Evolutionary conservation across 2,888 invertebrate genomes (phyloP), one percentile per base, ranked within the genome.

Genomic region (Thymelicus sylvestris): DNA sequence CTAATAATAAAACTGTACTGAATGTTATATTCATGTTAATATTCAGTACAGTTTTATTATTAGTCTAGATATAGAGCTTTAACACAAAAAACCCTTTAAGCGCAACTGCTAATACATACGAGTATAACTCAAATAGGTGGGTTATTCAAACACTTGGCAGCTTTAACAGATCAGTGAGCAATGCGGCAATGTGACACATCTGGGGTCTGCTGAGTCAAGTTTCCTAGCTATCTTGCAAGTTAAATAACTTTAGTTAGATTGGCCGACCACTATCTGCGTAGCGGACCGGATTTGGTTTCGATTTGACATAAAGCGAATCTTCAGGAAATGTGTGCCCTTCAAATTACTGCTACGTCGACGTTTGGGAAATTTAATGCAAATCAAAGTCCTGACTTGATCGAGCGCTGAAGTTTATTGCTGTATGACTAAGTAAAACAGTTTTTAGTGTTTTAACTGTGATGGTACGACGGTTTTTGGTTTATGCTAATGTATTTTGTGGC

Each of bases 151-250:
- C 55, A 55, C 50, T 15, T 47, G 62, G 44, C 62, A 62, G 24
- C 62, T 24, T 48, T 48, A 63, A n/a, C 19, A 31, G n/a, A 24
- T 48, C 48, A 47, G 31, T 41, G 60, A 60, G 60, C 59, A 60
- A 60, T 59, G 62, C 63, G 47, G 44, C 19, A 61, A 48, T 63
- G 62, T 63, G 63, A 63, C 63, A 63, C 38, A 38, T 38, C 63
- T 63, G 50, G 63, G 63, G 15, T 52, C n/a, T 39, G 64, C 50
- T 52, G 64, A 39, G 15, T 65, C 64, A 65, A 65, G 52, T 52
- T 65, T n/a, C 64, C 52, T 13, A 57, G 55, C 66, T 66, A 66
- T 66, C 55, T 66, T 66, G 66, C 66, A 55, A 63, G 66, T 57
- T 66, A 66, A 66, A 66, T 66, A 66, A 66, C 66, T 66, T 57